These are phyloP conservation scores for Standfussiana lucernea DNA, from an alignment of 2,888 invertebrate species.

Conservation along the genomic window DNA sequence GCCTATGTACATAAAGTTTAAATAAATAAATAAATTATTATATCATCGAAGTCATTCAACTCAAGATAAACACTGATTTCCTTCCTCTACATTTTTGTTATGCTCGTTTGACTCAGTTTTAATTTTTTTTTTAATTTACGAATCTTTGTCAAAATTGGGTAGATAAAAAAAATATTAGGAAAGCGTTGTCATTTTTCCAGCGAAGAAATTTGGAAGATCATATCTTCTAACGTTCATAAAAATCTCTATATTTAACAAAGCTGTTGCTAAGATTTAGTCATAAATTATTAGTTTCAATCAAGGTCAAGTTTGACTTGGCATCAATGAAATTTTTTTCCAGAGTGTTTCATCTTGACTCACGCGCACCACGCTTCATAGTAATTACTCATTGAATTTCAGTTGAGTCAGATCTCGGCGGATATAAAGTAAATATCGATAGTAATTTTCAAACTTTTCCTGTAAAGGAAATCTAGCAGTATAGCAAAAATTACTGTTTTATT, in stretches of 20 bases:
- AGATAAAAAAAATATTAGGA: neutral
- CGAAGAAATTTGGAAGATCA: neutral
- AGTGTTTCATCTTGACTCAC: constrained; percentile 80
- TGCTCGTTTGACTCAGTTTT: too few species aligned
- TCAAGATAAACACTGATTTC: constrained; percentile 26
- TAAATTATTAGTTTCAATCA: constrained; percentile 42
- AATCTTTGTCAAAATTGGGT: neutral
- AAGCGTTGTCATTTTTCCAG: neutral
- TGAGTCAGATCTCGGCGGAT: constrained; percentile 77
- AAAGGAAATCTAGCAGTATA: constrained; percentile 24
- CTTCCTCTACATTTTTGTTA: neutral
- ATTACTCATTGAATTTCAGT: constrained; percentile 83
- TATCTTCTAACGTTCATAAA: neutral
- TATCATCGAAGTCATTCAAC: constrained; percentile 47
- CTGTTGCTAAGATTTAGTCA: constrained; percentile 16
- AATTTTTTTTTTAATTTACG: too few species aligned
- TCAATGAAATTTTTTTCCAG: constrained; percentile 74
- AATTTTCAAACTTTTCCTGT: constrained; percentile 30
- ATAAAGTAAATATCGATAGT: constrained; percentile 37
- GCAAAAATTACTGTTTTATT: constrained; percentile 30
- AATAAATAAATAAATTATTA: too few species aligned
- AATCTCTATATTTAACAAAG: constrained; percentile 2
- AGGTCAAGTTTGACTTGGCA: constrained; percentile 70
- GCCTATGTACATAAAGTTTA: too few species aligned
- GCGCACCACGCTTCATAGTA: constrained; percentile 72